These are phyloP conservation scores for Phoenoteleia sp. DNA, from an alignment of 2,888 invertebrate genomes.

Conservation along the genomic window DNA sequence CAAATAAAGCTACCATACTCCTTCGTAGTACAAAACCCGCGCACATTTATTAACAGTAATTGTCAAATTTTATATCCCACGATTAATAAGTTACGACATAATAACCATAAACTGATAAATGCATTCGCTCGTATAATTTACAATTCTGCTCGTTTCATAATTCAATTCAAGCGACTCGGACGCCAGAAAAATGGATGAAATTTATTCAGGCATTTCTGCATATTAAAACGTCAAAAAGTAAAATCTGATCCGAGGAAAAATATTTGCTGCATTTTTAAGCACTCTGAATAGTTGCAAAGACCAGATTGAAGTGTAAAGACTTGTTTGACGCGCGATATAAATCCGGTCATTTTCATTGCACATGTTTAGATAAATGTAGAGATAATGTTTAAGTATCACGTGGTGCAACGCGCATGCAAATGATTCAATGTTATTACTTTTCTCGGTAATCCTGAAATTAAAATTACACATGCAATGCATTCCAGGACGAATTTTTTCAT, in stretches of 20 bases:
- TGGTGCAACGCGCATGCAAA: background rate
- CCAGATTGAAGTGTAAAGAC: slow-evolving; percentile 8
- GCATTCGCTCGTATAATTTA: no score
- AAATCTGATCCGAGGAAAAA: background rate
- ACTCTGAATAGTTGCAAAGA: no score
- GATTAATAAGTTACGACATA: no score
- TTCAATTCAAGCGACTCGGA: no score
- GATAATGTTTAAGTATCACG: slow-evolving; percentile 35
- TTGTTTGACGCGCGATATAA: slow-evolving; percentile 10
- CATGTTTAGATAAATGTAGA: slow-evolving; percentile 26
- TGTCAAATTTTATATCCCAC: no score
- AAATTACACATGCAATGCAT: background rate
- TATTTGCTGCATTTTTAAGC: background rate
- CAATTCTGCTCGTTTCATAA: no score
- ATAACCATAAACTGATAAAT: no score
- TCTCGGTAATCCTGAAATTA: slow-evolving; percentile 1
- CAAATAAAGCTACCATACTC: no score
- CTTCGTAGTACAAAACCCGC: no score
- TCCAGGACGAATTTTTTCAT: background rate
- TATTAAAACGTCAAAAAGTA: background rate
- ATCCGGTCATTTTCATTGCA: slow-evolving; percentile 35
- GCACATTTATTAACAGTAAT: no score
- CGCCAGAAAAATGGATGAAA: background rate
- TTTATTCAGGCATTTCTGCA: background rate
- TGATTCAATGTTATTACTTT: slow-evolving; percentile 11